Base-by-base conservation (phyloP, 35 echinoderm and acorn worm genomes). In the Acanthaster planci region DNA sequence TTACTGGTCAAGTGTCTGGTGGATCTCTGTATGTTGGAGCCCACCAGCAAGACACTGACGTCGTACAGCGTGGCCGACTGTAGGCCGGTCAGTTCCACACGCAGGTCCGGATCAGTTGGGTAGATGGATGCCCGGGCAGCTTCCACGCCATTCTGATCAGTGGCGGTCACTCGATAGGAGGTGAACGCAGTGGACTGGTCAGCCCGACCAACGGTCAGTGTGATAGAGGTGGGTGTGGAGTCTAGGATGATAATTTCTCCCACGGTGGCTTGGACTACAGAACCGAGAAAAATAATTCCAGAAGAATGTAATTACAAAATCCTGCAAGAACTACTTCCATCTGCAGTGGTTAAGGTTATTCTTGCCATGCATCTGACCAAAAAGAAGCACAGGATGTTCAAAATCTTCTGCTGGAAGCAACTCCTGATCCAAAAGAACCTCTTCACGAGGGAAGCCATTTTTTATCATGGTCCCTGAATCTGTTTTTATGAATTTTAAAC, bases 221-320 rank as follows among this genome's bases (percentile, higher is more conserved):
- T 31, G 64, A 72, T 72, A 26, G 64, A 72, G 14, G 64, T 72
- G 14, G 64, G 64, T 34, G 64, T 72, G 64, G 64, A 72, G 64
- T 72, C 64, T 14, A 72, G 64, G 34, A 72, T 72, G 64, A 72
- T 72, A 26, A 72, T 72, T 26, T 72, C 64, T 12, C 64, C 64
- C 21, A 72, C 30, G 64, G 64, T 2, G 8, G 64, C 64, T 72
- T 35, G 64, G 10, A 8, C 64, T 72, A 26, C 23, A 29, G 34
- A 23, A 60, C 6, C 14, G 34, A 36, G 10, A 72, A 72, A 12
- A 72, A 12, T 12, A 4, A 47, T 47, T 47, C 42, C 4, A 12
- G 42, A 47, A 4, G 4, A 6, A 47, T 6, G 42, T 12, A 47
- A 47, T 6, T 47, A 47, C 12, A 6, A 4, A 47, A 47, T 47